Conservation (phyloP, 2,113 vertebrate species). For the Scophthalmus maximus region DNA sequence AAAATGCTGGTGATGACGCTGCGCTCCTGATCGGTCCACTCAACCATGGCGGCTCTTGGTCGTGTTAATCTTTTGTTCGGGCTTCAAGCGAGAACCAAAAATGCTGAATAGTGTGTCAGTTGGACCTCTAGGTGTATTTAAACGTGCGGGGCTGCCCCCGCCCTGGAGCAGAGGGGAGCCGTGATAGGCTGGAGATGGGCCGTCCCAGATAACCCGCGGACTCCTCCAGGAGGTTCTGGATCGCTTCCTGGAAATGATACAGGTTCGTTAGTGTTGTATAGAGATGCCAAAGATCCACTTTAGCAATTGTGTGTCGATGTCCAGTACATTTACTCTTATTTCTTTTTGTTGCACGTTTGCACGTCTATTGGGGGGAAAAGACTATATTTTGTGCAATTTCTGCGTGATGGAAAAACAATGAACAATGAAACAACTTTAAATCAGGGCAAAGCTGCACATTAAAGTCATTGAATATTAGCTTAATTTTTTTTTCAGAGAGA, state of each 20-base stretch:
- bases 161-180: slow-evolving; percentile 16
- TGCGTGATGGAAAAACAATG: not conserved
- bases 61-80: slow-evolving; percentile 19
- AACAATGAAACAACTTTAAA: no score
- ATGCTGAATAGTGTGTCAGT: slow-evolving; percentile 28
- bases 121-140: slow-evolving; percentile 48
- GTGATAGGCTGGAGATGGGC: slow-evolving; percentile 73
- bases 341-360: no score
- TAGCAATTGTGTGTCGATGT: not conserved
- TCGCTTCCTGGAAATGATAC: not conserved
- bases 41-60: slow-evolving; percentile 73
- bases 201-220: slow-evolving; percentile 48
- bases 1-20: slow-evolving; percentile 70
- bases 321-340: no score
- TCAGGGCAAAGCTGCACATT: not conserved
- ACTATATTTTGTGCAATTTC: no score
- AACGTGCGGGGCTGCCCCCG: slow-evolving; percentile 20
- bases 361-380: no score
- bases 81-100: slow-evolving; percentile 38
- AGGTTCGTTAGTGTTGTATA: not conserved
- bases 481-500: no score
- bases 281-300: not conserved
- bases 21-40: slow-evolving; percentile 76
- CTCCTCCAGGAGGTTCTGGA: slow-evolving; percentile 49
- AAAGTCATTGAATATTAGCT: no score